Base-by-base conservation (phyloP, 2,113 vertebrate genomes). In the Polyodon spathula region DNA sequence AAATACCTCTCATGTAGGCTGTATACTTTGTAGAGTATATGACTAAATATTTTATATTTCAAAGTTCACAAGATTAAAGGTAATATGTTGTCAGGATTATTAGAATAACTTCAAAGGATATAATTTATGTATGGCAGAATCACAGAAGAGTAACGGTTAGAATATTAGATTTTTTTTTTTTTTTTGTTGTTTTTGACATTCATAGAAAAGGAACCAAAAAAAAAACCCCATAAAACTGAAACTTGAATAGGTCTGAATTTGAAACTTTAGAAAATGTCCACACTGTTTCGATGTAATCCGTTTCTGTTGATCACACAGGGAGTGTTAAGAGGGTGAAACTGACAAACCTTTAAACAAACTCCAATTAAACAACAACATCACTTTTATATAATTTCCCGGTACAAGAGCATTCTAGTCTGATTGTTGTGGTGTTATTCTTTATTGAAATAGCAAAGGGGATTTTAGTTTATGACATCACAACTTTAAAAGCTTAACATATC, bases 11-110 rank as follows among this genome's bases (percentile, higher is more conserved):
- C n/a, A n/a, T n/a, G n/a, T n/a, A n/a, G n/a, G n/a, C n/a, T n/a
- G n/a, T n/a, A n/a, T n/a, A n/a, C 81, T 88, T 86, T 86, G 82
- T 86, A 84, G 79, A 60, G 77, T 76, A 80, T 82, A 80, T 77
- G 76, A 80, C 80, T 87, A 86, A 87, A 88, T 85, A 87, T 88
- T 86, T 87, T 84, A 87, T 87, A 84, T 84, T 84, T 74, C 68
- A 60, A 80, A 81, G 80, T 78, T 80, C 81, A 77, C 84, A 82
- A 88, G 84, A 88, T 88, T 84, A 87, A 88, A 88, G 84, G 83
- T 86, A 87, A 83, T 81, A 86, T 84, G 85, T 87, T 85, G 84
- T 85, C 80, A 84, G 85, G 83, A 84, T 82, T 84, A 84, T 81
- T 81, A 81, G 68, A 76, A 79, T 78, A 65, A 86, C 83, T 86